Base-by-base conservation (phyloP, 1,140 invertebrate genomes). In the Limonius californicus region DNA sequence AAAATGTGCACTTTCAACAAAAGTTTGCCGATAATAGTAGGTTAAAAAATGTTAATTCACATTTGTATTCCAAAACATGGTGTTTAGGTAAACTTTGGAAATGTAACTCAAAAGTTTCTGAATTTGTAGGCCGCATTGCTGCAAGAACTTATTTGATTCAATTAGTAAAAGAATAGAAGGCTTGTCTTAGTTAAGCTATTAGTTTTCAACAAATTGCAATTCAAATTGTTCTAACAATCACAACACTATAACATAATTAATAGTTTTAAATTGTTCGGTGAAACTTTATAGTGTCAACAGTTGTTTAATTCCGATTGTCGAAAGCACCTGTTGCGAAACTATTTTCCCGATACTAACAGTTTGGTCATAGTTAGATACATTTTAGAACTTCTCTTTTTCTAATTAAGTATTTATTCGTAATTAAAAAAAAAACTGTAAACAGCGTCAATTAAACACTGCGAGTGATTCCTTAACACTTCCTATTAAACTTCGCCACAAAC, bases 251-350 rank as follows among this genome's bases (percentile, higher is more conserved):
- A 9, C 35, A 14, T 14, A 39, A 39, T 39, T 39, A 39, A 39
- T 14, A 39, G n/a, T 39, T 39, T 39, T 39, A 11, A 39, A 39
- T 39, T 39, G 35, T 12, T 39, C n/a, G 35, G 35, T 39, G 7
- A 39, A 39, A 39, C 35, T 39, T 39, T 27, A 27, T 27, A n/a
- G 11, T 9, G n/a, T 12, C 2, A 7, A 39, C 35, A 9, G 35
- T 39, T 39, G 11, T 39, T 39, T 39, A 39, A 39, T 39, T 39
- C n/a, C 35, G 2, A 39, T 11, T 39, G 35, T 39, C 35, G 39
- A 20, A 59, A 59, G 32, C 45, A 50, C 45, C 45, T 50, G 45
- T 50, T 50, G 45, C 45, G 15, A 50, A 8, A 3, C 15, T 19
- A 50, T 18, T 50, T 50, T 9, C n/a, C n/a, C n/a, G n/a, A 14